A percentile compares a stretch with the other conserved stretches of the same genome.
Evolutionary conservation across 2,888 invertebrate species (phyloP).

Genomic region (Drosophila rellima): DNA sequence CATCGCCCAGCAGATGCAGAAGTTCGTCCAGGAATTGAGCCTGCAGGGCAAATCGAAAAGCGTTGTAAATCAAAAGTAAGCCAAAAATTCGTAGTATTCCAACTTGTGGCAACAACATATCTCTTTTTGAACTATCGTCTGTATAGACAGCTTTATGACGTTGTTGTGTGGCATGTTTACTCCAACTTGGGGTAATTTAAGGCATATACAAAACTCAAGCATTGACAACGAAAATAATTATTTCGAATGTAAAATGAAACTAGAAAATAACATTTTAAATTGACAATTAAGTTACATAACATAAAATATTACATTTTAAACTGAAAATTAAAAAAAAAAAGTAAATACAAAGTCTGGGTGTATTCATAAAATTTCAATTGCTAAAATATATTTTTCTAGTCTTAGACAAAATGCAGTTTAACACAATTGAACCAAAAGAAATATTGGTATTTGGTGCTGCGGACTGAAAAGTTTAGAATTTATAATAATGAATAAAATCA

Average conservation of each 20-base stretch:
- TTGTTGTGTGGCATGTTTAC: conserved; percentile 18
- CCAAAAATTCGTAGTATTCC: conserved; percentile 51
- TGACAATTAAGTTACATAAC: no score
- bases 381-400: no score
- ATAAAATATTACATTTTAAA: background rate
- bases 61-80: conserved; percentile 68
- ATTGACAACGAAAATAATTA: background rate
- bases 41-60: conserved; percentile 68
- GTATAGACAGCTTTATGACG: conserved; percentile 1
- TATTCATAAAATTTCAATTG: no score
- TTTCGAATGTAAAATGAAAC: background rate
- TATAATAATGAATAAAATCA: no score
- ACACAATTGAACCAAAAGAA: no score
- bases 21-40: conserved; percentile 84
- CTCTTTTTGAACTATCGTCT: conserved; percentile 26
- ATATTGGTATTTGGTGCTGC: no score
- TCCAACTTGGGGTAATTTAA: conserved; percentile 3
- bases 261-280: background rate
- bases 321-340: no score
- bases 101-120: conserved; percentile 25
- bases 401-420: no score
- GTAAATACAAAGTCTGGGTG: no score
- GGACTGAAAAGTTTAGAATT: no score
- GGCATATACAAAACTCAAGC: background rate
- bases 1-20: conserved; percentile 85